Percentiles rank a stretch among this genome's conserved stretches.
Evolutionary conservation across 2,113 vertebrate genomes (phyloP).

Genomic region (Phalacrocorax carbo): DNA sequence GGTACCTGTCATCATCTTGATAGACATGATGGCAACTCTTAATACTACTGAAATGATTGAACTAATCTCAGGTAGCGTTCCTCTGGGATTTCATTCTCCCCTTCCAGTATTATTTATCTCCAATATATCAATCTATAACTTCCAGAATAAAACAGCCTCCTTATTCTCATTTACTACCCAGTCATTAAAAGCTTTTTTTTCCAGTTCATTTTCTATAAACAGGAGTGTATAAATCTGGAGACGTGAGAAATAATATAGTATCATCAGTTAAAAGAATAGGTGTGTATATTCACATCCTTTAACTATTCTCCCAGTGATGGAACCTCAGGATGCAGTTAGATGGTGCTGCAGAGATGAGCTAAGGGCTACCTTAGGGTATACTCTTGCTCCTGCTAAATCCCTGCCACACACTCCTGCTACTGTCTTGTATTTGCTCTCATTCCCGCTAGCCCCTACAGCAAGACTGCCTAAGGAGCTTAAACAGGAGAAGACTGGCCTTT

Average conservation of each 20-base stretch:
- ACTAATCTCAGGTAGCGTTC: neutral
- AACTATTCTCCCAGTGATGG: slow-evolving; percentile 11
- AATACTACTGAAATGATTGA: neutral
- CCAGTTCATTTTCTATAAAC: neutral
- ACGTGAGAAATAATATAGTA: neutral
- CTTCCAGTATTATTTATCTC: neutral
- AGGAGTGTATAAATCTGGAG: neutral
- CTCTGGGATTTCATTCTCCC: neutral
- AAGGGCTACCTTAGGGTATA: neutral
- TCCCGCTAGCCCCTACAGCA: neutral
- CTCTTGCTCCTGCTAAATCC: neutral
- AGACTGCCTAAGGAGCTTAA: neutral
- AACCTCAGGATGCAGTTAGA: neutral
- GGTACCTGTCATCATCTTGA: neutral
- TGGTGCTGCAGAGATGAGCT: neutral
- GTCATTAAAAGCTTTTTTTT: neutral
- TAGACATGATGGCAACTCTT: neutral
- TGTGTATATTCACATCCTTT: neutral
- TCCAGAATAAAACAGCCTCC: neutral
- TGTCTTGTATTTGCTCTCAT: neutral
- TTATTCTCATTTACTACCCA: neutral
- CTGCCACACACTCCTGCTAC: neutral
- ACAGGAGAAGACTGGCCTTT: neutral
- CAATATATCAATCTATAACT: neutral
- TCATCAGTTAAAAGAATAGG: neutral